phyloP scores from a whole-genome alignment of 2,797 vertebrate species.

The Aulostomus chinensis region DNA sequence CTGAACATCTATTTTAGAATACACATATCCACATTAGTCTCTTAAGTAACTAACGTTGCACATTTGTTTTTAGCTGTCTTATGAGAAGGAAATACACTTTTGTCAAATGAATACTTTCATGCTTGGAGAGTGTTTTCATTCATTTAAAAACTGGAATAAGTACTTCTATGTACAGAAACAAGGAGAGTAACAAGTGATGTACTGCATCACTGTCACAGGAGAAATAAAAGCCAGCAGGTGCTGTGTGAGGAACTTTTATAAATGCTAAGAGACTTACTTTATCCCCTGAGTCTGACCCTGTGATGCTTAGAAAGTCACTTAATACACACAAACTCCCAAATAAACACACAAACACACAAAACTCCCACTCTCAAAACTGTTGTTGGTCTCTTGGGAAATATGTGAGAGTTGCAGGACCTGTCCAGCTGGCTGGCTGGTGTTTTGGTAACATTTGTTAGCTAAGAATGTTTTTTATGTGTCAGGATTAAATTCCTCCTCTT shows the following conservation, averaged over 20 bases:
- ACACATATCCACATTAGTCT: too few species aligned
- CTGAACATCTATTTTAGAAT: slow-evolving; percentile 29
- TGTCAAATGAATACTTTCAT: too few species aligned
- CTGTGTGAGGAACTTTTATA: slow-evolving; percentile 36
- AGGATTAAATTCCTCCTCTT: slow-evolving; percentile 43
- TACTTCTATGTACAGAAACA: slow-evolving; percentile 1
- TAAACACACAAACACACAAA: slow-evolving; percentile 15
- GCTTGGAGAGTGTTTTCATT: too few species aligned
- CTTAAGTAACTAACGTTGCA: too few species aligned
- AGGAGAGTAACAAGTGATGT: neutral
- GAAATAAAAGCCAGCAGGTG: slow-evolving; percentile 38
- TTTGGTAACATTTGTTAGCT: slow-evolving; percentile 38
- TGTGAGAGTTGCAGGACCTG: slow-evolving; percentile 2
- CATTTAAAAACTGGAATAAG: too few species aligned
- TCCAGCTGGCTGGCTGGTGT: slow-evolving; percentile 36
- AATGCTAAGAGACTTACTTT: slow-evolving; percentile 22
- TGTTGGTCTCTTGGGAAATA: slow-evolving; percentile 53
- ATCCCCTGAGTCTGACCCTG: slow-evolving; percentile 19
- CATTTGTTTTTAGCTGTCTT: too few species aligned
- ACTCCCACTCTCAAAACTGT: slow-evolving; percentile 21
- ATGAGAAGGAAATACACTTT: too few species aligned
- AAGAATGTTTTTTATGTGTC: slow-evolving; percentile 36
- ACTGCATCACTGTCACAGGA: slow-evolving; percentile 17
- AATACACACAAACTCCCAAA: slow-evolving; percentile 13
- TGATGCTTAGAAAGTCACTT: slow-evolving; percentile 19